Evolutionary conservation across 2,888 invertebrate species (phyloP), one percentile per base, ranked within the genome.

Genomic region (Anthophora plumipes): DNA sequence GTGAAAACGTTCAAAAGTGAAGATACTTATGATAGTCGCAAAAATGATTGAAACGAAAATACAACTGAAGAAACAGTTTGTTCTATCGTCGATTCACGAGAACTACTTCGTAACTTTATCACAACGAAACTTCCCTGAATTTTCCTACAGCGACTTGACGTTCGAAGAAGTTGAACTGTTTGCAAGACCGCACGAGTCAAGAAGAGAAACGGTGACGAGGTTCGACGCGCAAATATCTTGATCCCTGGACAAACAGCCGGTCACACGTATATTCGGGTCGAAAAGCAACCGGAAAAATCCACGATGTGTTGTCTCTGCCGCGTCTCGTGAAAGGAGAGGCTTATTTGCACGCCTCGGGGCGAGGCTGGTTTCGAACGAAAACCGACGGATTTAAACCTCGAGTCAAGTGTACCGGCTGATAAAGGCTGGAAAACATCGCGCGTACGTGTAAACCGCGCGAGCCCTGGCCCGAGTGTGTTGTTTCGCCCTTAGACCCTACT

Each of bases 361-460:
- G 55, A 59, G 73, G 72, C 78, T 76, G 80, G 77, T 80, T 82
- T 75, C 80, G 76, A 85, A 84, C 84, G 82, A 85, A 82, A 89
- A 85, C 84, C 82, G 79, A 80, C 84, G 89, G 89, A 90, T 90
- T 90, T 88, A 88, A 89, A 89, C 89, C 31, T 85, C 86, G 86
- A 87, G 90, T 89, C 89, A 88, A 90, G 90, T 90, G 90, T 83
- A 85, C 88, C 88, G 87, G 84, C 87, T 85, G 91, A 91, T 91
- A 91, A 91, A 68, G 90, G 88, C 88, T 87, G 88, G 83, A 88
- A 31, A 90, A 90, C 88, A 88, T 81, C 79, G 82, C 84, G 84
- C 83, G 86, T 83, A 80, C 86, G 81, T 88, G 86, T 88, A 88
- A 89, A 86, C 84, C 69, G 66, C 73, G 46, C 70, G 67, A 59